Base-by-base conservation (phyloP, 2,888 invertebrate species). In the Ochlodes sylvanus region DNA sequence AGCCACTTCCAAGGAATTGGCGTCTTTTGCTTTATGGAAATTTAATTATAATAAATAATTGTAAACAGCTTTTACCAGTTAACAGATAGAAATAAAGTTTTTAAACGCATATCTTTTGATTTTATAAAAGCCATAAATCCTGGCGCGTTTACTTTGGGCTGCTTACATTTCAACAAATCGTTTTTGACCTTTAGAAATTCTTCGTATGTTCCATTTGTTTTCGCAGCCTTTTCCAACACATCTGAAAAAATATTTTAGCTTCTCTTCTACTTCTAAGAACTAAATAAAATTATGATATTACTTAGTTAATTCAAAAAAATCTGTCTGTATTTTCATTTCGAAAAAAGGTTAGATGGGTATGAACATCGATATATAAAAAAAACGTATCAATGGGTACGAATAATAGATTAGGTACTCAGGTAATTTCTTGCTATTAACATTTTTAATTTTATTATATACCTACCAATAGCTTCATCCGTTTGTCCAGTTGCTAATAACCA, bases 401-500 rank as follows among this genome's bases (percentile, higher is more conserved):
- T n/a, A n/a, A n/a, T n/a, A n/a, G n/a, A n/a, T n/a, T n/a, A n/a
- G n/a, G n/a, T n/a, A n/a, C n/a, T n/a, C 10, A 38, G 1, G 9
- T 38, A 38, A 38, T 0, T 38, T 38, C 38, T 38, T 12, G 9
- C 9, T 56, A 42, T 7, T 42, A 4, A 2, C 15, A 41, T 38
- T 15, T n/a, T 27, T 27, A n/a, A 3, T 38, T 50, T 4, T 55
- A 10, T 55, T 55, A 1, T n/a, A 15, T 79, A 69, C 68, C 86
- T 86, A 88, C 88, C 83, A 12, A 91, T 76, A 21, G 95, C 95
- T 79, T 93, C 85, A 34, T 93, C 85, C 44, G 82, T 88, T 75
- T 87, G 86, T 2, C 94, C 94, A 17, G 92, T 93, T 10, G 94
- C 94, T 65, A 95, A 74, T 34, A 95, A 82, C 95, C 95, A 95